A percentile compares a stretch with the other conserved stretches of the same genome.
phyloP scores from a whole-genome alignment of 2,888 invertebrate genomes.

The Nomada ferruginata region DNA sequence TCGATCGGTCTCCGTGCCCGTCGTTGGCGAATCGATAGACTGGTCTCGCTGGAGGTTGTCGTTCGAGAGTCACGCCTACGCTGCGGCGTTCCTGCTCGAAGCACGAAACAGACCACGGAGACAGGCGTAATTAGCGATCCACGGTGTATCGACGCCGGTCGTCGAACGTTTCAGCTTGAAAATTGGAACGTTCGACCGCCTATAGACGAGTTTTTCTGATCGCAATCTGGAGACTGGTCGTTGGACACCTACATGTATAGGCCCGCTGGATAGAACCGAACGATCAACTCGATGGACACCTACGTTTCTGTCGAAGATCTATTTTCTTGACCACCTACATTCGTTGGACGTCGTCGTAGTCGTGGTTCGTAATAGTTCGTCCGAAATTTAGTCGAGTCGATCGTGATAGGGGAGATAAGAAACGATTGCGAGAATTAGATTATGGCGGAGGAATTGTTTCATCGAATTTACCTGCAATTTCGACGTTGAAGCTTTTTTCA shows the following conservation, averaged over 20 bases:
- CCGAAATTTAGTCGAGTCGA: neutral
- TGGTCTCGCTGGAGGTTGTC: conserved; percentile 20
- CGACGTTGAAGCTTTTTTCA: no score
- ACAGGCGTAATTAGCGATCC: conserved; percentile 37
- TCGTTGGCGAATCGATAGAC: conserved; percentile 16
- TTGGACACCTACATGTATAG: conserved; percentile 23
- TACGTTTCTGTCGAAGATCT: conserved; percentile 27
- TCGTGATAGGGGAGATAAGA: no score
- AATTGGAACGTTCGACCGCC: conserved; percentile 26
- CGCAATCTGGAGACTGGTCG: conserved; percentile 1
- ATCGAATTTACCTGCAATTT: no score
- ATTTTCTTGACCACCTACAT: conserved; percentile 40
- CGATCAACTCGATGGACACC: conserved; percentile 33
- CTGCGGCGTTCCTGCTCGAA: neutral
- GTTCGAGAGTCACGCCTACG: conserved; percentile 37
- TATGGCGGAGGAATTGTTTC: no score
- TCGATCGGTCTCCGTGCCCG: neutral
- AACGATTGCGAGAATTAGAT: no score
- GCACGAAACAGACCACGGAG: conserved; percentile 3
- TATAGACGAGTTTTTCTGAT: conserved; percentile 12
- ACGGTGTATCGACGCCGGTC: conserved; percentile 10
- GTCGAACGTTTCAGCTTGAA: conserved; percentile 8
- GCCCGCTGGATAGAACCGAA: neutral
- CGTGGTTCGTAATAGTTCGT: neutral
- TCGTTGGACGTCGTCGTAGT: neutral